A percentile compares a stretch with the other conserved stretches of the same genome.
These are phyloP conservation scores for Ceraclea dissimilis DNA, from an alignment of 2,888 invertebrate species.

Conservation along the genomic window DNA sequence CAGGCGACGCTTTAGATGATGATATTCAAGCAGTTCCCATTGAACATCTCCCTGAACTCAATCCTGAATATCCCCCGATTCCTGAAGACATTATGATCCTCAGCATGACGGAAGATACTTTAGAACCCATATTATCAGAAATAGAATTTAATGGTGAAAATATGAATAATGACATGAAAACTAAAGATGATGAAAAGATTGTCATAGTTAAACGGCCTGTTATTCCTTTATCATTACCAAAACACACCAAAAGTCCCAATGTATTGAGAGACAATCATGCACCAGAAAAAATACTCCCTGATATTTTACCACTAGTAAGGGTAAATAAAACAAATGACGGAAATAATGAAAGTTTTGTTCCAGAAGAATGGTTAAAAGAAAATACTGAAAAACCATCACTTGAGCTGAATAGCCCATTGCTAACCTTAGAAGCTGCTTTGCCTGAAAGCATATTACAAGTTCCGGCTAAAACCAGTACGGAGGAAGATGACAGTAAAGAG, in stretches of 20 bases:
- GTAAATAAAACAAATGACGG: conserved; percentile 28
- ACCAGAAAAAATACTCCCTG: conserved; percentile 31
- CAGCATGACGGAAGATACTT: conserved; percentile 28
- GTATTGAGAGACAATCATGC: conserved; percentile 22
- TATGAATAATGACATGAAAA: conserved; percentile 13
- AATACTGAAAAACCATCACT: conserved; percentile 9
- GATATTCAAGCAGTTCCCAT: conserved; percentile 20
- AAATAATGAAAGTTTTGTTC: conserved; percentile 26
- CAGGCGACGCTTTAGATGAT: conserved; percentile 18
- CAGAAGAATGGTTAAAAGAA: conserved; percentile 33
- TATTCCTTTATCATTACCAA: conserved; percentile 12
- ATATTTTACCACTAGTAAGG: conserved; percentile 30
- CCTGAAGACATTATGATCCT: conserved; percentile 41
- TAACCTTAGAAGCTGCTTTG: conserved; percentile 20
- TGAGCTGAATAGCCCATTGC: conserved; percentile 19
- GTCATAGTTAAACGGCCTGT: conserved; percentile 19
- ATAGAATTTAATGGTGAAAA: conserved; percentile 19
- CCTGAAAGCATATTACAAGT: conserved; percentile 23
- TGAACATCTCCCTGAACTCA: conserved; percentile 31
- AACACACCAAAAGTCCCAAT: conserved; percentile 17
- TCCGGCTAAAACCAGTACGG: conserved; percentile 18
- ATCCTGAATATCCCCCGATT: conserved; percentile 48
- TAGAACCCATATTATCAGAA: conserved; percentile 20
- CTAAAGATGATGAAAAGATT: conserved; percentile 19
- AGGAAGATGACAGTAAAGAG: conserved; percentile 24